Percentiles rank a stretch among this genome's conserved stretches.
phyloP scores from a whole-genome alignment of 2,888 invertebrate species.

The Agonopterix subpropinquella region DNA sequence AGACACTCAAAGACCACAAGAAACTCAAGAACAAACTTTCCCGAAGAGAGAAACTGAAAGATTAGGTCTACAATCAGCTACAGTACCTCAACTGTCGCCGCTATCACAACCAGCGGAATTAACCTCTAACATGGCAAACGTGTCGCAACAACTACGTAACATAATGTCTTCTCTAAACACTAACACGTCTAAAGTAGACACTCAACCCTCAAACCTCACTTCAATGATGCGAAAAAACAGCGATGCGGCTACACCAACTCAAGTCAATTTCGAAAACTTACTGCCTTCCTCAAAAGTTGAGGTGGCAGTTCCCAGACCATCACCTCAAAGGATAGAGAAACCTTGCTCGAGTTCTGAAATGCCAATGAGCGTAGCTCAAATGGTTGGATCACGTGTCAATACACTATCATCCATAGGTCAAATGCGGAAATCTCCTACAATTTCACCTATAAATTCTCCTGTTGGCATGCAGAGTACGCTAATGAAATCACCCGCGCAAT shows the following conservation, averaged over 20 bases:
- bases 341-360: slow-evolving; percentile 40
- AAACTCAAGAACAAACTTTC: slow-evolving; percentile 32
- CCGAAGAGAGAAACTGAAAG: slow-evolving; percentile 50
- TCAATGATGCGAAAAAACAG: slow-evolving; percentile 65
- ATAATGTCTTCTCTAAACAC: slow-evolving; percentile 79
- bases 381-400: slow-evolving; percentile 56
- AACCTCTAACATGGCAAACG: slow-evolving; percentile 83
- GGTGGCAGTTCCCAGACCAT: slow-evolving; percentile 51
- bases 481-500: slow-evolving; percentile 63
- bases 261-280: slow-evolving; percentile 70
- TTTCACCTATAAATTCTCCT: slow-evolving; percentile 63
- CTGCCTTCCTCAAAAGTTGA: slow-evolving; percentile 70
- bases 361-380: slow-evolving; percentile 56
- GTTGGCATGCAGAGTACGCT: slow-evolving; percentile 46
- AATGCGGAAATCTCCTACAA: slow-evolving; percentile 62
- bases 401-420: slow-evolving; percentile 55
- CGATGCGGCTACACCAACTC: slow-evolving; percentile 58
- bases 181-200: slow-evolving; percentile 64
- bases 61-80: slow-evolving; percentile 60
- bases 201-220: slow-evolving; percentile 41
- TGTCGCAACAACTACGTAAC: slow-evolving; percentile 80
- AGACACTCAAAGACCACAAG: slow-evolving; percentile 42
- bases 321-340: slow-evolving; percentile 57
- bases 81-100: slow-evolving; percentile 81
- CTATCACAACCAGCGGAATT: slow-evolving; percentile 83